Evolutionary conservation across 2,797 vertebrate species (phyloP), one percentile per base, ranked within the genome.

Genomic region (Poeciliopsis infans): DNA sequence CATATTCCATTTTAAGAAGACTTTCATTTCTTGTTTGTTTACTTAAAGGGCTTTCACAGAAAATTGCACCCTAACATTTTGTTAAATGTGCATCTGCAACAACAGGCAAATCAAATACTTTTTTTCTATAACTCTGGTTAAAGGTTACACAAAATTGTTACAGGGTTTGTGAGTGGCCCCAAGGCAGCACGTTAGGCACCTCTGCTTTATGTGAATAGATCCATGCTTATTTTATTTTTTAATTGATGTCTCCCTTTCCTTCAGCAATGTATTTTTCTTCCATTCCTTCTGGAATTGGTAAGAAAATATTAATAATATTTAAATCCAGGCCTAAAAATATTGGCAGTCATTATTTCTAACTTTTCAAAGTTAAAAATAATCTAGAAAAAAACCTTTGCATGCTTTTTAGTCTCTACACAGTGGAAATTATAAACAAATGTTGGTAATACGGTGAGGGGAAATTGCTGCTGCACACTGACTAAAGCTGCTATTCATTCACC

Each of bases 401-500:
- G 36, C 28, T 28, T 68, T 68, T 15, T 53, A 36, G 20, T 31
- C 8, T 5, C 13, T 45, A 78, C 45, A 36, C 28, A 45, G 47
- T 33, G 43, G 47, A 53, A 41, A 71, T 18, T 13, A 13, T 28
- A 74, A n/a, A 49, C 18, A 25, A 46, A 11, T 69, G 1, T 79
- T 41, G 25, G 28, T 79, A 12, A 85, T 70, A 20, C 70, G 75
- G 5, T 77, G 47, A 74, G 41, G 55, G 13, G 41, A 75, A 47
- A 64, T 61, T 59, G 16, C 20, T 68, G 2, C 13, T 69, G 46
- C 25, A 49, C 28, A 33, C 36, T 74, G 25, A 74, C 66, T 59
- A 87, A 85, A 78, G 2, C 12, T 4, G 15, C 28, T 75, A 20
- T 47, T 73, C 12, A 79, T 81, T 77, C 25, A 71, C 70, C 75